Evolutionary conservation across 1,140 invertebrate genomes (phyloP), one percentile per base, ranked within the genome.

Genomic region (Cherax destructor): DNA sequence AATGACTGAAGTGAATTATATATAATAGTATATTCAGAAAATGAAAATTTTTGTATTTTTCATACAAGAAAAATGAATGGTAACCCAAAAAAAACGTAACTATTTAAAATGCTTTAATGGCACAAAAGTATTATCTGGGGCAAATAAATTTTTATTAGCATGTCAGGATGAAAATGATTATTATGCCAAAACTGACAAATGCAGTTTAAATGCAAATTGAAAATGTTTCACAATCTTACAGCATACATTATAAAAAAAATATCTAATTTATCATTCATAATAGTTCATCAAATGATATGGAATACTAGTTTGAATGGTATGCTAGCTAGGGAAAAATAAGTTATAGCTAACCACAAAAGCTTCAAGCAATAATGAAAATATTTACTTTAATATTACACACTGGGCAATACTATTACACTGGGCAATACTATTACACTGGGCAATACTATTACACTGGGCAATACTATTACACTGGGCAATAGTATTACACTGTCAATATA

Each of bases 31-130:
- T 9, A 74, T 21, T 9, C 30, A 41, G 30, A 30, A 30, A 74
- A 10, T 69, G 61, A 10, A 7, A 56, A 9, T 56, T 56, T 56
- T 56, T 13, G 3, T 9, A 7, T 56, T 56, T 69, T 69, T 69
- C 6, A 9, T 11, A 74, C 3, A 7, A 74, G 6, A 74, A 24
- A 74, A 74, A 21, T 74, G 24, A 21, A 74, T 74, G 69, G n/a
- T 74, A 74, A 74, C n/a, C 24, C 24, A n/a, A 74, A 30, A 30
- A 74, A 6, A 0, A 74, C n/a, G 24, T 6, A 69, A 69, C 18
- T 69, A 69, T 69, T 16, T 10, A 69, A 69, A 69, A 69, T 69
- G 61, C 61, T 69, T 69, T 74, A 74, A 74, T 74, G 69, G 69
- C 69, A 74, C 69, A 74, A 74, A 74, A 9, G n/a, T 24, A 74